A percentile compares a stretch with the other conserved stretches of the same genome.
Conservation (phyloP, 2,797 vertebrate species). For the Lacerta agilis region DNA sequence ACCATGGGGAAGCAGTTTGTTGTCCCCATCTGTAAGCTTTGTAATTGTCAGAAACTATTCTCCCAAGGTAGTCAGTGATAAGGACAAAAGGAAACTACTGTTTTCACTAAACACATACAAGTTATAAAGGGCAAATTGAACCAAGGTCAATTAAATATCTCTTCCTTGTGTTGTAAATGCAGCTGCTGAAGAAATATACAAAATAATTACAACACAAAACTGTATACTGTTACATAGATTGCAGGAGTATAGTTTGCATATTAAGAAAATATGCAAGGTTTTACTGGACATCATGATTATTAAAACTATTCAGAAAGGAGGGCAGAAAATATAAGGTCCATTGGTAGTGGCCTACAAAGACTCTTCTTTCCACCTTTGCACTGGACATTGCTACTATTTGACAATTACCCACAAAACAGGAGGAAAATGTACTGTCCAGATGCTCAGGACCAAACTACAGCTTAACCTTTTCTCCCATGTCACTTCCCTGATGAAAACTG, state of each 20-base stretch:
- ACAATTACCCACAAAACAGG: background rate
- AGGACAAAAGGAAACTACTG: constrained; percentile 46
- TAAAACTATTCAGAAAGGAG: background rate
- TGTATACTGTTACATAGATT: background rate
- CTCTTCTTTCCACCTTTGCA: background rate
- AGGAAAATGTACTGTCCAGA: background rate
- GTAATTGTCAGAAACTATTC: constrained; percentile 61
- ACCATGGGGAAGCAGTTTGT: constrained; percentile 51
- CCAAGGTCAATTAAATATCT: constrained; percentile 38
- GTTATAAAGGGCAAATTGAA: constrained; percentile 49
- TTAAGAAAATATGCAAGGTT: background rate
- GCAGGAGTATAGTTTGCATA: background rate
- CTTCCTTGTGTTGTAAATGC: background rate
- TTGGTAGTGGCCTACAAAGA: background rate
- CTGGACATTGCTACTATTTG: background rate
- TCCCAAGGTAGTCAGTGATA: constrained; percentile 60
- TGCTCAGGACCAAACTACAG: background rate
- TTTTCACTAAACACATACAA: constrained; percentile 52
- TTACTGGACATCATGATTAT: background rate
- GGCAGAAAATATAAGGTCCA: background rate
- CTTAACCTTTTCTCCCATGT: background rate
- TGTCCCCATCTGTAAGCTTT: constrained; percentile 58
- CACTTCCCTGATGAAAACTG: background rate
- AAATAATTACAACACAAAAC: background rate
- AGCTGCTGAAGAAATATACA: background rate